Conservation (phyloP, 2,113 vertebrate genomes). For the Chiloscyllium plagiosum region DNA sequence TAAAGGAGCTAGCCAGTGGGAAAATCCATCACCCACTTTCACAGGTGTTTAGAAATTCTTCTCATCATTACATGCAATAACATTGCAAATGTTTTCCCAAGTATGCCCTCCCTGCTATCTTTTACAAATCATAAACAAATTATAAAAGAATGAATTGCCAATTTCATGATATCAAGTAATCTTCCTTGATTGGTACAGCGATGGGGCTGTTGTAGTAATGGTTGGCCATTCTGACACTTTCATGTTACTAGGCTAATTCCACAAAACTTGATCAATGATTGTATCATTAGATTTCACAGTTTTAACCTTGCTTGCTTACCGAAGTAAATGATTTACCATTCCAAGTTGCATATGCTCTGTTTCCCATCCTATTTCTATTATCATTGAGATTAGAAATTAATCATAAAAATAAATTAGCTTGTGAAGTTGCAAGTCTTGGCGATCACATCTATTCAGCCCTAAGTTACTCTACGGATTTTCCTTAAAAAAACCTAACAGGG, state of each 20-base stretch:
- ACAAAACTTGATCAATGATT: background rate
- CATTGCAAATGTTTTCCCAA: no score
- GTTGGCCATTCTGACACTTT: background rate
- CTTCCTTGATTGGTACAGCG: background rate
- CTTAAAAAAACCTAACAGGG: background rate
- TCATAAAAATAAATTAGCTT: background rate
- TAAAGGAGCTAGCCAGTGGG: background rate
- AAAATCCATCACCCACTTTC: background rate
- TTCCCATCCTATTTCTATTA: background rate
- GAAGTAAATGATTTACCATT: background rate
- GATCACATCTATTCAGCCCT: background rate
- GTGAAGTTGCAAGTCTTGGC: background rate
- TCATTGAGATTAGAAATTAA: background rate
- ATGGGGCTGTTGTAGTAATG: background rate
- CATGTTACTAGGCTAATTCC: background rate
- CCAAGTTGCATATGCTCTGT: background rate
- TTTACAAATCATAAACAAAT: background rate
- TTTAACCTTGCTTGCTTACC: background rate
- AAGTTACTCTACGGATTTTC: background rate
- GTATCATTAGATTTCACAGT: background rate
- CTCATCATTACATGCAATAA: background rate
- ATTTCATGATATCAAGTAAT: background rate
- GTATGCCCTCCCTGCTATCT: background rate
- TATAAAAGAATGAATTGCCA: background rate
- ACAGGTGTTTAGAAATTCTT: background rate